Percentiles rank a stretch among this genome's conserved stretches.
Conservation (phyloP, 2,888 invertebrate species). For the Mystacides longicornis region DNA sequence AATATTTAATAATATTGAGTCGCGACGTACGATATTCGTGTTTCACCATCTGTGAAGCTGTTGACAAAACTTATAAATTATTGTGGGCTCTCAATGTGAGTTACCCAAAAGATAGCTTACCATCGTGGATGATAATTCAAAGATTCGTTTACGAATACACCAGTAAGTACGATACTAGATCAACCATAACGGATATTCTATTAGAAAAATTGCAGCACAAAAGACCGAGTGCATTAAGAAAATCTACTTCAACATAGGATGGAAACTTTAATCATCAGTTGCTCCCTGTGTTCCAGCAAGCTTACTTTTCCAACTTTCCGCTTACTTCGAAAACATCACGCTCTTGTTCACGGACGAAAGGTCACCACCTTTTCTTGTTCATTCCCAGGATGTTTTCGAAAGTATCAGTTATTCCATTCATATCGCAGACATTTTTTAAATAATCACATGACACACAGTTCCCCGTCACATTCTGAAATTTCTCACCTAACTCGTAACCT, state of each 20-base stretch:
- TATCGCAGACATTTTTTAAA: background rate
- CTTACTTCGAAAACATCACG: background rate
- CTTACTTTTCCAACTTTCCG: background rate
- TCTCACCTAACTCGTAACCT: background rate
- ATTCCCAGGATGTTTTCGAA: background rate
- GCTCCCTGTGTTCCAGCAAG: background rate
- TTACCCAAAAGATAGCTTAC: background rate
- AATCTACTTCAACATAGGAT: background rate
- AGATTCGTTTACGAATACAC: background rate
- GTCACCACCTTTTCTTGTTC: background rate
- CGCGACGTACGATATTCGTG: background rate
- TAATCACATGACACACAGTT: background rate
- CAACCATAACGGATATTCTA: background rate
- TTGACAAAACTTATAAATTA: background rate
- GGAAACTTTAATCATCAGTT: background rate
- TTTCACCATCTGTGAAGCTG: background rate
- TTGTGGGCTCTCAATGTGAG: background rate
- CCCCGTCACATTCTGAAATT: background rate
- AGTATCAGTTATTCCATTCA: background rate
- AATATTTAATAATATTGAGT: background rate
- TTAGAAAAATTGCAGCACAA: background rate
- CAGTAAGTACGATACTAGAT: background rate
- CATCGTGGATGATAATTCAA: background rate
- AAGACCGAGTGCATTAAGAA: background rate
- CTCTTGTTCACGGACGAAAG: background rate